A percentile compares a stretch with the other conserved stretches of the same genome.
Evolutionary conservation across 2,888 invertebrate species (phyloP).

Genomic region (Lepidocyrtoides sp.): DNA sequence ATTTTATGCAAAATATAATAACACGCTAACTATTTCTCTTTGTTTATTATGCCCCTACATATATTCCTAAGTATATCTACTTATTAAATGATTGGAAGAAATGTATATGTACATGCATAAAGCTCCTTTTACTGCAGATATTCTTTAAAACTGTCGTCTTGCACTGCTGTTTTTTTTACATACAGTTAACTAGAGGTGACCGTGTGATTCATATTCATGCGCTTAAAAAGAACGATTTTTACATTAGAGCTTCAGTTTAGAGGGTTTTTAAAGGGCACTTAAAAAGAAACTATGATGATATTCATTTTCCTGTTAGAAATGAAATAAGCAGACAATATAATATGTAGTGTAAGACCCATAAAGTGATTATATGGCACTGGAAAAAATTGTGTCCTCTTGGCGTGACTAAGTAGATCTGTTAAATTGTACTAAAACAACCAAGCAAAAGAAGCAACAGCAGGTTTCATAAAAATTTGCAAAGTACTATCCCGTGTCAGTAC

Average conservation of each 20-base stretch:
- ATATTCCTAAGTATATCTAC: no score
- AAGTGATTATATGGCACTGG: background rate
- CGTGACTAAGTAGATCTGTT: background rate
- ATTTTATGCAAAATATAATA: background rate
- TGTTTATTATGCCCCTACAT: slow-evolving; percentile 1
- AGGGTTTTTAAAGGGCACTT: background rate
- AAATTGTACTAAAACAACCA: no score
- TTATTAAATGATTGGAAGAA: no score
- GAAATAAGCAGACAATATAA: background rate
- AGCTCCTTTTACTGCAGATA: background rate
- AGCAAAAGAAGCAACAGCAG: background rate
- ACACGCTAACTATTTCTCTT: background rate
- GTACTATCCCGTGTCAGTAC: background rate
- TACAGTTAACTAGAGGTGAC: slow-evolving; percentile 31
- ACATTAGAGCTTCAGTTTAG: background rate
- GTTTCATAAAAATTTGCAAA: slow-evolving; percentile 1
- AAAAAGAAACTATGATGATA: background rate
- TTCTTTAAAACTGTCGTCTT: no score
- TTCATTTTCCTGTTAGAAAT: background rate
- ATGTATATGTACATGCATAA: background rate
- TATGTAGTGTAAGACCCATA: background rate
- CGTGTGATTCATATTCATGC: background rate
- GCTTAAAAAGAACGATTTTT: slow-evolving; percentile 13
- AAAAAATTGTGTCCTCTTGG: background rate
- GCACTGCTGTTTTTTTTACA: background rate